phyloP scores from a whole-genome alignment of 2,797 vertebrate genomes.

The Bovichtus variegatus region DNA sequence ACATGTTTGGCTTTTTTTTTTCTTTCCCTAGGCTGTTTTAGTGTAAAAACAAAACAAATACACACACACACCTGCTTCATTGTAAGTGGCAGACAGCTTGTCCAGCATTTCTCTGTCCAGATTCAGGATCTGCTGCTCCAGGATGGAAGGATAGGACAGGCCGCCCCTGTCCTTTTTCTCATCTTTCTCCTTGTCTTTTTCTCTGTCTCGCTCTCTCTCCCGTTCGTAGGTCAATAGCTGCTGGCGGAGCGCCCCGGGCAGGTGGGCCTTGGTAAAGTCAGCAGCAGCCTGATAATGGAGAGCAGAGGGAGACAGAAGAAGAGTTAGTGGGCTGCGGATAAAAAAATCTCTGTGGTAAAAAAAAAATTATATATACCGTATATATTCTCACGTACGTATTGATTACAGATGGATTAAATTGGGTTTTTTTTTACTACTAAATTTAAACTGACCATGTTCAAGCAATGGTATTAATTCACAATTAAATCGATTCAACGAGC shows the following conservation, averaged over 20 bases:
- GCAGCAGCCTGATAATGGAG: constrained; percentile 90
- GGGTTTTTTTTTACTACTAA: too few relatives aligned
- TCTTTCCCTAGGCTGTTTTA: background rate
- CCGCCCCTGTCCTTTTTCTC: constrained; percentile 82
- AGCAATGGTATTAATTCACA: background rate
- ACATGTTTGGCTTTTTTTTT: background rate
- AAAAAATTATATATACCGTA: too few relatives aligned
- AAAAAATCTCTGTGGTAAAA: background rate
- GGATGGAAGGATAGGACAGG: constrained; percentile 92
- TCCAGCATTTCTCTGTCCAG: constrained; percentile 95
- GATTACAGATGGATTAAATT: too few relatives aligned
- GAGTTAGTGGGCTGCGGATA: constrained; percentile 32
- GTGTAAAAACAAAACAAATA: background rate
- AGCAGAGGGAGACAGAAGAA: constrained; percentile 48
- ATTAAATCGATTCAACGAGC: background rate
- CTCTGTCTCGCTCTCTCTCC: constrained; percentile 86
- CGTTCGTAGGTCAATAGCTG: constrained; percentile 93
- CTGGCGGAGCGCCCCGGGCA: constrained; percentile 93
- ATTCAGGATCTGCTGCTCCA: constrained; percentile 94
- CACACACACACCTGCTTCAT: constrained; percentile 92
- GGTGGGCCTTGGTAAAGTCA: constrained; percentile 93
- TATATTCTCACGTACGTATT: background rate
- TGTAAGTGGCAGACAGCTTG: constrained; percentile 92
- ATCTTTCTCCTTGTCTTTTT: constrained; percentile 88
- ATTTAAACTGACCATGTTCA: background rate